phyloP scores from a whole-genome alignment of 2,888 invertebrate species.

The Dicyrtomina minuta region DNA sequence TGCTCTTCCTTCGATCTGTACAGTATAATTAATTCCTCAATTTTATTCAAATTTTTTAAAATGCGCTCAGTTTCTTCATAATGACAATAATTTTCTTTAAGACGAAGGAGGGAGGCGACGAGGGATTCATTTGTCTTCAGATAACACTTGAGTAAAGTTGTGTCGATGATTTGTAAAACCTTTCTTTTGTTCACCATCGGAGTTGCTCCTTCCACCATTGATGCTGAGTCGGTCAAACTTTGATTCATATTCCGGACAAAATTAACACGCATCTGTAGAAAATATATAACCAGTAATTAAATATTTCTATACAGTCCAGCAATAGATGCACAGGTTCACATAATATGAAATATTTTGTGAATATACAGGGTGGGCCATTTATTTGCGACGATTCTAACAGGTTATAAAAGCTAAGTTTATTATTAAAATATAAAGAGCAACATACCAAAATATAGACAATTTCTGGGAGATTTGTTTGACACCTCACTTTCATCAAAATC shows the following conservation, averaged over 20 bases:
- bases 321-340: no score
- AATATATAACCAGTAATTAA: neutral
- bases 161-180: conserved; percentile 90
- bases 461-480: no score
- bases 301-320: neutral
- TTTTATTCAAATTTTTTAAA: conserved; percentile 80
- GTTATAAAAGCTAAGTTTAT: no score
- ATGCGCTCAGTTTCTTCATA: conserved; percentile 90
- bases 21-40: conserved; percentile 88
- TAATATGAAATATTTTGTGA: no score
- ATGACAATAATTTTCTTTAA: conserved; percentile 83
- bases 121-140: conserved; percentile 94
- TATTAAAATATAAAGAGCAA: no score
- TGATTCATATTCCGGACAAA: conserved; percentile 45
- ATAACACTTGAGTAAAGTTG: conserved; percentile 94
- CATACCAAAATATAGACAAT: no score
- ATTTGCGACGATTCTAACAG: no score
- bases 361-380: no score
- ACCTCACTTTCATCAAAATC: no score
- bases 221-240: conserved; percentile 52
- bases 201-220: conserved; percentile 56
- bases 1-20: conserved; percentile 85
- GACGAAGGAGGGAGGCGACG: conserved; percentile 83
- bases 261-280: conserved; percentile 32
- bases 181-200: conserved; percentile 64